Evolutionary conservation across 2,888 invertebrate species (phyloP), one percentile per base, ranked within the genome.

Genomic region (Pachydiplax longipennis): DNA sequence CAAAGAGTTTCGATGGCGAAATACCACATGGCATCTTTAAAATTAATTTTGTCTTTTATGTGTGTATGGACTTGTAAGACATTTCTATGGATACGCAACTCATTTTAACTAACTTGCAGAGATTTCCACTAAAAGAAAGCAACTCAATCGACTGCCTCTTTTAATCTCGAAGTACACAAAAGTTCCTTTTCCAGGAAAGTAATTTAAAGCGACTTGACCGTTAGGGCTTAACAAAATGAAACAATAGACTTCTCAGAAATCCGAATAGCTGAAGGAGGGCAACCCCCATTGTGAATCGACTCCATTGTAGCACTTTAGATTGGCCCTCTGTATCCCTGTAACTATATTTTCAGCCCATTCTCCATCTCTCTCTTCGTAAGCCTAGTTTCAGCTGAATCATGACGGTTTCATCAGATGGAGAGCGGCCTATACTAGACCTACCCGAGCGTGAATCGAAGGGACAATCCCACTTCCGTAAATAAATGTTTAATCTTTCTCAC

Each of bases 321-420:
- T 87, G 87, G 87, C 61, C 61, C 87, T 18, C 87, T 6, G 65
- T 61, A 87, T 61, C 61, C 87, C n/a, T 73, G 73, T 31, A 31
- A 61, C 58, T 58, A 61, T 87, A 87, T 87, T 87, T 65, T 87
- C 87, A 87, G 40, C n/a, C 35, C 58, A 65, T 37, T 35, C 61
- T 35, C 61, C 58, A n/a, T 61, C 53, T 61, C 83, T 58, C 61
- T 61, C 87, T 31, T 87, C 87, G 58, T 22, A 40, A 37, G 61
- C 61, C 87, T 37, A 61, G 25, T 65, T 87, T 87, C 87, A 87
- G 87, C 87, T 87, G 87, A 87, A 87, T 87, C 87, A 87, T 37
- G 61, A 61, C 37, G 87, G 61, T 87, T 87, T 87, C 87, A 87
- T 87, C 87, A 65, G 61, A 87, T 87, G 73, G 65, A n/a, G 65